phyloP scores from a whole-genome alignment of 1,140 invertebrate species.

The Hylyphantes graminicola region DNA sequence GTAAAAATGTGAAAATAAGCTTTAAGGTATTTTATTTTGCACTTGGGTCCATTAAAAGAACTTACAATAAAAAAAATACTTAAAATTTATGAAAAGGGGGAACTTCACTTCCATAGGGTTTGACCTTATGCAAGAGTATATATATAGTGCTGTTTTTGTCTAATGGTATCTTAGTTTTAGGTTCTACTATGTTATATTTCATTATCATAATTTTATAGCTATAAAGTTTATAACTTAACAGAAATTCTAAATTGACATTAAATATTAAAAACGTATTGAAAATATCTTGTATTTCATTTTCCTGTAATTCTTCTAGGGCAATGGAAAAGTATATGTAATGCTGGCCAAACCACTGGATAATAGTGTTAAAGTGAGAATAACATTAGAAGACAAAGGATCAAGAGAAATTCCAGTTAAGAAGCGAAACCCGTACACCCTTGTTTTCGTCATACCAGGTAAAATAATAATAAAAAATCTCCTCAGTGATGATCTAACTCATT shows the following conservation, averaged over 20 bases:
- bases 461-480: background rate
- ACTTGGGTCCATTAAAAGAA: too few species aligned
- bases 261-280: background rate
- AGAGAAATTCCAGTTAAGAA: constrained; percentile 55
- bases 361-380: constrained; percentile 45
- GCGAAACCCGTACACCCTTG: constrained; percentile 61
- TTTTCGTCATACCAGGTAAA: constrained; percentile 62
- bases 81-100: too few species aligned
- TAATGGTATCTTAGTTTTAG: too few species aligned
- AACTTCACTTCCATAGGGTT: too few species aligned
- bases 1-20: too few species aligned
- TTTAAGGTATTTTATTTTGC: too few species aligned
- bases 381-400: constrained; percentile 53
- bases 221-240: background rate
- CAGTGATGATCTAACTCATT: background rate
- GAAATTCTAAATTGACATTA: background rate
- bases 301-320: constrained; percentile 73
- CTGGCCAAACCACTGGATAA: constrained; percentile 77
- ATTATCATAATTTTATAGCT: background rate
- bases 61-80: too few species aligned
- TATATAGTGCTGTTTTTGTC: too few species aligned
- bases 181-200: background rate
- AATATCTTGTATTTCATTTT: background rate
- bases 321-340: constrained; percentile 83
- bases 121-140: too few species aligned